Base-by-base conservation (phyloP, 2,888 invertebrate genomes). In the Campoplex nolae region DNA sequence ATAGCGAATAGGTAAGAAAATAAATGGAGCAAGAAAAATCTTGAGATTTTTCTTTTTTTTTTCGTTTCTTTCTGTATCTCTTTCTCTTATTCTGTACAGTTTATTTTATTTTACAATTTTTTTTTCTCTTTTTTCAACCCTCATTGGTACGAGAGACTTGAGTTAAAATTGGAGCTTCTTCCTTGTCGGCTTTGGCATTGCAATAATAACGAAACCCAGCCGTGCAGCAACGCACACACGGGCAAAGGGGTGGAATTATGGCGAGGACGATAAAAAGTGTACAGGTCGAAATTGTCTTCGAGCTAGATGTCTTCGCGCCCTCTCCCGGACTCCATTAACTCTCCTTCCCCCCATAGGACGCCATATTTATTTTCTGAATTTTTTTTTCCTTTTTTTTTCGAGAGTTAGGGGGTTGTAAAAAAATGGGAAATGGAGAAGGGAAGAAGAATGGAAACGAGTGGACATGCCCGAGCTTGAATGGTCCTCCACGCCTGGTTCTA, bases 221-320 rank as follows among this genome's bases (percentile, higher is more conserved):
- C 38, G 38, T 4, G 38, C 4, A 6, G 38, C 4, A 6, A 6
- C 38, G 67, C 28, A 51, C 65, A 65, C 13, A n/a, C 16, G 32
- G 32, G 28, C 32, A 18, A 48, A 32, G 45, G 56, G 51, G 28
- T 38, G 51, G 28, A 70, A 76, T 76, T 71, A 81, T 81, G 76
- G 76, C 28, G 28, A 32, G 32, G 35, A 76, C 71, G 75, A 84
- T 85, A 77, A 84, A 84, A 85, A 85, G 70, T 58, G 23, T 76
- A 76, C 80, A 85, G 80, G 71, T 85, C 68, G 84, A 80, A 81
- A 85, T 79, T 28, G 48, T 51, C 16, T 28, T 45, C 62, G 51
- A 74, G 38, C 35, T 56, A 4, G 9, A 56, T 13, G 82, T 75
- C 74, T 62, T 54, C 11, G 74, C 28, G 45, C 68, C 56, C 23